Conservation (phyloP, 1,140 invertebrate species). For the Rhysida immarginata region DNA sequence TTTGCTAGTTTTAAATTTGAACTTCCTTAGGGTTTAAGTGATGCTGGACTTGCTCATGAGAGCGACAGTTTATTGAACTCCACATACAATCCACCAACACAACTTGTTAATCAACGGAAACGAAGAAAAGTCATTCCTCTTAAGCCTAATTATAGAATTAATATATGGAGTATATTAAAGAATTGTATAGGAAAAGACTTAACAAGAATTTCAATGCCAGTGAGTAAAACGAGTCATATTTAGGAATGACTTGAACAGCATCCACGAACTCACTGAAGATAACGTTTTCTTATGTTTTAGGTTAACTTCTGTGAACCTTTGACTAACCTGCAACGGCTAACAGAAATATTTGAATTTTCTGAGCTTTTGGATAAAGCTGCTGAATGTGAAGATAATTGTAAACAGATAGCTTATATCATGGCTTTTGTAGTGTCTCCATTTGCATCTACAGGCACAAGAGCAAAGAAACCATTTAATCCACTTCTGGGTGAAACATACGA, state of each 20-base stretch:
- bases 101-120: constrained; percentile 14
- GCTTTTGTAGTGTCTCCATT: constrained; percentile 94
- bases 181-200: constrained; percentile 99
- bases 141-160: constrained; percentile 88
- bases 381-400: constrained; percentile 58
- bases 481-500: constrained; percentile 87
- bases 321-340: constrained; percentile 92
- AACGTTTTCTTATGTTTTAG: constrained; percentile 23
- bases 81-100: no score
- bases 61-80: constrained; percentile 15
- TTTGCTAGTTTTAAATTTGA: no score
- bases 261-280: no score
- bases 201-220: constrained; percentile 97
- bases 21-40: no score
- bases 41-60: no score
- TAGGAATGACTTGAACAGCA: no score
- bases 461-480: constrained; percentile 75
- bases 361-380: constrained; percentile 67
- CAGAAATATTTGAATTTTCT: constrained; percentile 96
- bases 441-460: constrained; percentile 61
- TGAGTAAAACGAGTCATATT: constrained; percentile 33
- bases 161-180: constrained; percentile 98
- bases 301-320: constrained; percentile 99
- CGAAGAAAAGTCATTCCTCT: constrained; percentile 70
- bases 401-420: constrained; percentile 87